These are phyloP conservation scores for Apamea crenata DNA, from an alignment of 2,888 invertebrate species.

Conservation along the genomic window DNA sequence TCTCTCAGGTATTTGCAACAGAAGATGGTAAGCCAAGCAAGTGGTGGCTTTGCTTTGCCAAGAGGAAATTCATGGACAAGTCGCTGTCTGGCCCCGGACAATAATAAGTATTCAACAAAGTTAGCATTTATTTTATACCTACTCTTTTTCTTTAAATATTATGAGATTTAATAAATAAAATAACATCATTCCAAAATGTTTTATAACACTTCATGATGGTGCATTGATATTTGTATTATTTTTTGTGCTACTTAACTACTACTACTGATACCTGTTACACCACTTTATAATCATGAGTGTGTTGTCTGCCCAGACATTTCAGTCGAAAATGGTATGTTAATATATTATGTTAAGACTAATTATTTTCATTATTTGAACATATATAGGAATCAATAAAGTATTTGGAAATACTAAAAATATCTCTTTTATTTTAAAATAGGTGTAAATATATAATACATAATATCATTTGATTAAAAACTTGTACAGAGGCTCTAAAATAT, in stretches of 20 bases:
- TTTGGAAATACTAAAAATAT: conserved; percentile 46
- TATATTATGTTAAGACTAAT: conserved; percentile 34
- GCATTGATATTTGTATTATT: conserved; percentile 35
- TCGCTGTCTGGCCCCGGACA: conserved; percentile 97
- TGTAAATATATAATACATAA: conserved; percentile 17
- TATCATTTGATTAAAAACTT: conserved; percentile 8
- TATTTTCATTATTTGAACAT: conserved; percentile 45
- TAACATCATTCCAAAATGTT: conserved; percentile 43
- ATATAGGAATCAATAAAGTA: conserved; percentile 57
- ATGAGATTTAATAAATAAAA: conserved; percentile 10
- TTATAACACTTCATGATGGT: conserved; percentile 28
- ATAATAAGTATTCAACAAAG: conserved; percentile 77
- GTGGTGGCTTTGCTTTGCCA: conserved; percentile 99
- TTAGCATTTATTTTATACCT: conserved; percentile 46
- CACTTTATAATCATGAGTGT: conserved; percentile 7
- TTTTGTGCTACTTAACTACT: conserved; percentile 36
- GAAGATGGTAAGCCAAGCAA: conserved; percentile 99
- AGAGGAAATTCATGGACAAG: conserved; percentile 99
- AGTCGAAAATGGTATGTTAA: conserved; percentile 19
- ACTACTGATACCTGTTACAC: conserved; percentile 11
- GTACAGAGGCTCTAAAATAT: conserved; percentile 42
- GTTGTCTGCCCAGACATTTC: conserved; percentile 16
- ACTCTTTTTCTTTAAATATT: not conserved
- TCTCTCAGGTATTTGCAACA: conserved; percentile 92
- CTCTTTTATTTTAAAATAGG: conserved; percentile 38